Evolutionary conservation across 2,888 invertebrate species (phyloP).

Genomic region (Galerucella calmariensis): DNA sequence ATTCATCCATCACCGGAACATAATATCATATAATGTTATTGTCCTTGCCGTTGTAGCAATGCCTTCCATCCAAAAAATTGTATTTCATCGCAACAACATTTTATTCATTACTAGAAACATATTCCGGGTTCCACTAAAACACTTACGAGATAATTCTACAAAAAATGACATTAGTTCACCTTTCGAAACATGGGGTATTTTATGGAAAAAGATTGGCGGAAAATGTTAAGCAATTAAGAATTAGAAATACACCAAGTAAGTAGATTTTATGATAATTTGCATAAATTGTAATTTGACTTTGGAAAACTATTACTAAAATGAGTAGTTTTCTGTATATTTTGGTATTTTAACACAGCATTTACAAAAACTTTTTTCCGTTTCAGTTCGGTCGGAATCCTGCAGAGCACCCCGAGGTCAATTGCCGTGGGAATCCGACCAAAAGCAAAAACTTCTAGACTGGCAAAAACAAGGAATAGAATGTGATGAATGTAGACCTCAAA

Average conservation of each 20-base stretch:
- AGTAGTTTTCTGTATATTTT: not conserved
- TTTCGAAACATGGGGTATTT: constrained; percentile 49
- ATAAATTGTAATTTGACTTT: not conserved
- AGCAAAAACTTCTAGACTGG: not conserved
- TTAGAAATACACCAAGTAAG: not conserved
- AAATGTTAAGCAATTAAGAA: constrained; percentile 1
- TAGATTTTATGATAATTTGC: not conserved
- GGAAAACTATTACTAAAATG: not conserved
- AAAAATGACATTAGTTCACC: constrained; percentile 17
- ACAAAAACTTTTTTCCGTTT: not conserved
- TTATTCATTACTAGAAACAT: constrained; percentile 47
- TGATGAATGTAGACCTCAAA: constrained; percentile 44
- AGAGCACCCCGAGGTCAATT: constrained; percentile 40
- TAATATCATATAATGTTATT: constrained; percentile 3
- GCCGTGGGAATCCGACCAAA: constrained; percentile 48
- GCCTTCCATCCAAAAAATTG: constrained; percentile 48
- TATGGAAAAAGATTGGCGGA: constrained; percentile 45
- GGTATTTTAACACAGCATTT: no score
- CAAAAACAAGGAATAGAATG: constrained; percentile 24
- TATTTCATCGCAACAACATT: constrained; percentile 49
- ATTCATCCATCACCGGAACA: not conserved
- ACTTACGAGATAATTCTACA: not conserved
- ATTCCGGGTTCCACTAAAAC: constrained; percentile 36
- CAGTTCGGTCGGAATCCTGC: not conserved
- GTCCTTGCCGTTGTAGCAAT: constrained; percentile 31